Evolutionary conservation across 2,797 vertebrate genomes (phyloP), one percentile per base, ranked within the genome.

Genomic region (Coregonus suidteri): DNA sequence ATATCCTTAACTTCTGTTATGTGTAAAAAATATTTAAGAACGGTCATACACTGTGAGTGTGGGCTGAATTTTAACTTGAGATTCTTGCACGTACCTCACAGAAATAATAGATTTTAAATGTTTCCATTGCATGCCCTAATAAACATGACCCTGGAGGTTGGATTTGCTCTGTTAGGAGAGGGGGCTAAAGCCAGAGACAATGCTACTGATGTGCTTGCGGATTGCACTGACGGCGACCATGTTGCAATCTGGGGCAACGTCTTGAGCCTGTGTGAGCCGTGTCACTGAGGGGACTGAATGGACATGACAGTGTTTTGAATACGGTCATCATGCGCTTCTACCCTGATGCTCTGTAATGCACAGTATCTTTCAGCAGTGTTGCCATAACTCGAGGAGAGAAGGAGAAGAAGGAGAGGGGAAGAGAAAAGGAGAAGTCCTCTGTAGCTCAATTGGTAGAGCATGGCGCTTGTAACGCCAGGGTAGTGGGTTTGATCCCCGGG

Each of bases 261-360:
- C 71, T 71, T 53, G 62, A 66, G 37, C 62, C 67, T 77, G 72
- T 74, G 68, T 41, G 62, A 70, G 52, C 72, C 34, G 71, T 71
- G 77, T 85, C 79, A 80, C 74, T 62, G 74, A 73, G 76, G 51
- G 25, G 15, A 76, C 47, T n/a, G 67, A 84, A 73, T 74, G 75
- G 84, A 86, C 81, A 84, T 84, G 87, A 86, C 86, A 85, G 75
- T 79, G 75, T 83, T 87, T 85, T 85, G 83, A 86, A 82, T 16
- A 81, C 68, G 79, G 80, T 77, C 81, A 82, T 86, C 83, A 84
- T 81, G 77, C 79, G 73, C 71, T 75, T 75, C 76, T 66, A 79
- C 75, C 7, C 73, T 81, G 73, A 77, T 81, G 77, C 83, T 75
- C 73, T 76, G 78, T 82, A 83, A 82, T 82, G 83, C 81, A 69